Conservation (phyloP, 2,113 vertebrate species). For the Ifrita kowaldi region DNA sequence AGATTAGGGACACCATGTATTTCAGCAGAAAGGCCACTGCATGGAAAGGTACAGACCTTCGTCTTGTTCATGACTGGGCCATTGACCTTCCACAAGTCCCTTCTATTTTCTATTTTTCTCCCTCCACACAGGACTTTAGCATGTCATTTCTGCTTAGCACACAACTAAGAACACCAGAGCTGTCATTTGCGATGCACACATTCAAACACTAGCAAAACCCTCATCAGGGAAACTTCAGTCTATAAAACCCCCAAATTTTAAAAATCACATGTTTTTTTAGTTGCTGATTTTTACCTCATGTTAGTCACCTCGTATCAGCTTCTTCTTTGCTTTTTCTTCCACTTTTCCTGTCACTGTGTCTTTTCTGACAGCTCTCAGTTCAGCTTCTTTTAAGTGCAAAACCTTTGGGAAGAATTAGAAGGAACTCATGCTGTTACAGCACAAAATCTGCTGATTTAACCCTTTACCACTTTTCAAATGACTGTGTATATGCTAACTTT, state of each 20-base stretch:
- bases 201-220: background rate
- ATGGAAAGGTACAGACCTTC: background rate
- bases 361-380: background rate
- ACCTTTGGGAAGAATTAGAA: background rate
- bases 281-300: background rate
- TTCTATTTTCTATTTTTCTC: background rate
- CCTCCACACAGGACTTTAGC: background rate
- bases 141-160: background rate
- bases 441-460: background rate
- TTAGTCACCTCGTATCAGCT: background rate
- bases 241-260: fast-evolving
- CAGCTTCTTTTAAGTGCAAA: background rate
- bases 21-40: background rate
- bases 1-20: background rate
- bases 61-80: background rate
- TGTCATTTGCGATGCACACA: background rate
- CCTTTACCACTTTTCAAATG: background rate
- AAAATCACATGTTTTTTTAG: background rate
- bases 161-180: background rate
- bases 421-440: background rate
- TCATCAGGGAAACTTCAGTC: background rate
- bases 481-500: background rate
- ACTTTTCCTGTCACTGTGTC: background rate
- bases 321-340: background rate
- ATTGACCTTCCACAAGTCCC: background rate